Evolutionary conservation across 2,888 invertebrate genomes (phyloP).

Genomic region (Bimastos eiseni): DNA sequence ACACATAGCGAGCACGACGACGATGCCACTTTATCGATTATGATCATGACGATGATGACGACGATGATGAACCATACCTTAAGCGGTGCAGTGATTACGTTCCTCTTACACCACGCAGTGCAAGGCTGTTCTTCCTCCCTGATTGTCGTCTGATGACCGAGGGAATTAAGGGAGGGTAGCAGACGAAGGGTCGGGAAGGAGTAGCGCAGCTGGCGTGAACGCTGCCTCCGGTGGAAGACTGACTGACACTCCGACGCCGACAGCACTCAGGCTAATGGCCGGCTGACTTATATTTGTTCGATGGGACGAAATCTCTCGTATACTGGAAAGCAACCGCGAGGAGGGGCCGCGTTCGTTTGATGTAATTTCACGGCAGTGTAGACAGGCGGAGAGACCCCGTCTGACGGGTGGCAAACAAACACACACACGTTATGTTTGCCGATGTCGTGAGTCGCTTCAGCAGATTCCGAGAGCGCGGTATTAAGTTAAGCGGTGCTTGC

Average conservation of each 20-base stretch:
- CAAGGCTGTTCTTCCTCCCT: neutral
- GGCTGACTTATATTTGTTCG: neutral
- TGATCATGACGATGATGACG: too few relatives aligned
- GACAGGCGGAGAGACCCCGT: neutral
- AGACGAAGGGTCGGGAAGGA: neutral
- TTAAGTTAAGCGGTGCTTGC: slow-evolving; percentile 13
- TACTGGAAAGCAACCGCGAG: neutral
- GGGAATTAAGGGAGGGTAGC: neutral
- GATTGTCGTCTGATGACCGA: neutral
- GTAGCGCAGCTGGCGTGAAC: neutral
- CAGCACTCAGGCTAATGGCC: slow-evolving; percentile 2
- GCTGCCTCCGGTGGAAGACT: neutral
- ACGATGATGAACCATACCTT: too few relatives aligned
- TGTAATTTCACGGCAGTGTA: neutral
- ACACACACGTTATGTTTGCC: neutral
- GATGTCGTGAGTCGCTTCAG: neutral
- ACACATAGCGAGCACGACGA: too few relatives aligned
- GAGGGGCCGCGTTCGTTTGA: neutral
- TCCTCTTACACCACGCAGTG: neutral
- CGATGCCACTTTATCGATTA: too few relatives aligned
- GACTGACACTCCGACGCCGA: neutral
- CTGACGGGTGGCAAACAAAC: neutral
- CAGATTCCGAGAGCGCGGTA: neutral
- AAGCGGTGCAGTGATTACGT: too few relatives aligned
- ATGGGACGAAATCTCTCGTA: neutral